These are phyloP conservation scores for Picathartes gymnocephalus DNA, from an alignment of 2,113 vertebrate genomes.

Conservation along the genomic window DNA sequence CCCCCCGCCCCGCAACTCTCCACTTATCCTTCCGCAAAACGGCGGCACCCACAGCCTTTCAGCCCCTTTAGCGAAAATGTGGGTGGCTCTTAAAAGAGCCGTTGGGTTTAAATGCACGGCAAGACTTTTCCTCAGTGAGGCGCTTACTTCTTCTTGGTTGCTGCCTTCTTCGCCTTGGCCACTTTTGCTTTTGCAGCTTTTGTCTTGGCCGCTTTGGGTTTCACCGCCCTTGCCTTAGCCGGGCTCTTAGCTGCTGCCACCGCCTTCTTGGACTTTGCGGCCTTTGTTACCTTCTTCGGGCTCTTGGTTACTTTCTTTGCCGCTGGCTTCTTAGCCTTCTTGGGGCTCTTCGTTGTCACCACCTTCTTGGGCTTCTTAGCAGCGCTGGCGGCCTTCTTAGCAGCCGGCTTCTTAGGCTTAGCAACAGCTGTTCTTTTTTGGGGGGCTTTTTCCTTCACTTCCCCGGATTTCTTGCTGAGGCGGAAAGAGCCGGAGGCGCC, in stretches of 20 bases:
- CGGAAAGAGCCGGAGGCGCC: slow-evolving; percentile 70
- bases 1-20: no score
- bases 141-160: background rate
- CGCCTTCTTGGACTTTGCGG: rapidly evolving
- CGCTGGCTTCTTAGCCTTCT: background rate
- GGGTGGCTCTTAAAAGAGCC: slow-evolving; percentile 6
- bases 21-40: no score
- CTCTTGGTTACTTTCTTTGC: slow-evolving; percentile 44
- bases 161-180: background rate
- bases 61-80: background rate
- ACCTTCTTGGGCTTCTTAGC: background rate
- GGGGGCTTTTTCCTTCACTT: background rate
- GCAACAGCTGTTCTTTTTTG: rapidly evolving
- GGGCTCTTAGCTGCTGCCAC: background rate
- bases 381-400: background rate
- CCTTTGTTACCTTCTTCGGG: background rate
- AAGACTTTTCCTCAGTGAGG: rapidly evolving
- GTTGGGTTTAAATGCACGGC: background rate
- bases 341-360: background rate
- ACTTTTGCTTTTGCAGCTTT: background rate
- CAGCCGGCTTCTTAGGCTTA: background rate
- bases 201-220: background rate
- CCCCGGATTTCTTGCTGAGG: slow-evolving; percentile 40
- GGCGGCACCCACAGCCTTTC: no score
- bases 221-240: rapidly evolving